Evolutionary conservation across 2,888 invertebrate species (phyloP), one percentile per base, ranked within the genome.

Genomic region (Dolichopus griseipennis): DNA sequence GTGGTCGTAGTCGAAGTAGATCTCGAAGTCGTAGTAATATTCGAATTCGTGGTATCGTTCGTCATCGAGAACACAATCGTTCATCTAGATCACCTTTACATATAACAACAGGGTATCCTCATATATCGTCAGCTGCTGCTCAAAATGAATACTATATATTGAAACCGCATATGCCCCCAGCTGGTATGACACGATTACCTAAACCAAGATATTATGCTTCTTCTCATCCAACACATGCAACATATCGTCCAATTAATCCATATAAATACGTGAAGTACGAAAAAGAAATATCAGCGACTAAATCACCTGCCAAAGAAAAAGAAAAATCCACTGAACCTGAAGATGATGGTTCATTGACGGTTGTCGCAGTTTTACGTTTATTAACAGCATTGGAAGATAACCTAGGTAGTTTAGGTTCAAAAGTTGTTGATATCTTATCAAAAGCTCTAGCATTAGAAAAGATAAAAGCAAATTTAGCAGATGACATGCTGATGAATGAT

Each of bases 401-500:
- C 75, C 81, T 94, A 66, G 93, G 93, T n/a, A 91, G 92, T 61
- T 82, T 93, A 8, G 93, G 92, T 0, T 92, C 92, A 0, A 90
- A 89, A 79, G 84, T 92, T 18, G 87, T 92, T 0, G 88, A 90
- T 70, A 78, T 93, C 71, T 81, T 93, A n/a, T 88, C 89, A 0
- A 88, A 88, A 70, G 92, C 92, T 0, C 78, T 93, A 65, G 89
- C 88, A 61, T 85, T 92, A 81, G 92, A 93, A 75, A 92, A 92
- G 71, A 74, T 79, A 2, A 85, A 84, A 72, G 85, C 90, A 0
- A 91, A 91, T 78, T 89, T 91, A 2, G 88, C 92, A 0, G 91
- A 92, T 72, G 87, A 88, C 69, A 77, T 93, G 62, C 80, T 93
- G 1, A 85, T 86, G 67, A 89, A 89, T 70, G 91, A 92, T 67